Evolutionary conservation across 2,888 invertebrate species (phyloP), one percentile per base, ranked within the genome.

Genomic region (Caenorhabditis zanzibari): DNA sequence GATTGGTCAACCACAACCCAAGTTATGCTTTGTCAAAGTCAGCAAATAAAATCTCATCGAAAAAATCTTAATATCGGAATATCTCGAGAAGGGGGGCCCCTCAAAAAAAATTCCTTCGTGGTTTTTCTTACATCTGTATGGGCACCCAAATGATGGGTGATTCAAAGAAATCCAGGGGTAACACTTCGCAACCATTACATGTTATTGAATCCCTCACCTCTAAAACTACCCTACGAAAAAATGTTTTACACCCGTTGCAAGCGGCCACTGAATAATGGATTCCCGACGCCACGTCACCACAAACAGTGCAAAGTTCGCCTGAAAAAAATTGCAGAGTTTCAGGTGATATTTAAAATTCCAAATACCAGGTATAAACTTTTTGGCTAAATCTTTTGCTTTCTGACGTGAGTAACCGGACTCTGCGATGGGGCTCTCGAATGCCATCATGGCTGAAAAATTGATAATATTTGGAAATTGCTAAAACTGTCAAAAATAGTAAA

Each of bases 231-330:
- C 91, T 71, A 61, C 91, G 82, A 81, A 91, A 91, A 83, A 91
- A 91, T 14, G 90, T 91, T 81, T 91, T 91, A 77, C 91, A 91
- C 32, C 90, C 90, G 72, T 88, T 87, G 52, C 88, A 90, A 22
- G 86, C 82, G 12, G 88, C 79, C 47, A 88, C 89, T 12, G 86
- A 85, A 72, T 90, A 90, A 72, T 90, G 90, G n/a, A 90, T 89
- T 66, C 90, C 90, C 6, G 88, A 87, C 10, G 91, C 91, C 14
- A 85, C 85, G 68, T 91, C 91, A 6, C 88, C 89, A 63, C 91
- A 91, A 19, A 91, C 90, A 14, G 83, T 84, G 80, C 91, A 91
- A 19, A 80, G 47, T 68, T 76, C 76, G 47, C 76, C 76, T 76
- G 76, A n/a, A 76, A 74, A n/a, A 22, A 14, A 7, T 47, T 35